Percentiles rank a stretch among this genome's conserved stretches.
Conservation (phyloP, 2,113 vertebrate species). For the Odocoileus hemionus region DNA sequence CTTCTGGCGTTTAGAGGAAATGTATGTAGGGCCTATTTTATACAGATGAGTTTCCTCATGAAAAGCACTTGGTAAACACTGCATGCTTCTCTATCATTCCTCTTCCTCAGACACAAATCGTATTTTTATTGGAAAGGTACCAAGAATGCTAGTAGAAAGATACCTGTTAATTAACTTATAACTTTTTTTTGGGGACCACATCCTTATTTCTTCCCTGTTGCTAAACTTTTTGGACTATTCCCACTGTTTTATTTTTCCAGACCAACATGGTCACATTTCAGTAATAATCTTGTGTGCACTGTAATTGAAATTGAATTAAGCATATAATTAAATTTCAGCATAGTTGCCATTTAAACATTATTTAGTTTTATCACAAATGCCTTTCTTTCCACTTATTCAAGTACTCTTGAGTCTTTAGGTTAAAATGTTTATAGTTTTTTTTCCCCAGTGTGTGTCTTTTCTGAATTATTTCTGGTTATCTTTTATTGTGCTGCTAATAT, state of each 20-base stretch:
- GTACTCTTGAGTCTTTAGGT: constrained; percentile 6
- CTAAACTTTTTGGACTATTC: background rate
- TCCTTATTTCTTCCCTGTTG: background rate
- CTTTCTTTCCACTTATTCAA: constrained; percentile 12
- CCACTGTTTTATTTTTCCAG: background rate
- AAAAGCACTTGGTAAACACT: background rate
- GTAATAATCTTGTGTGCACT: constrained; percentile 22
- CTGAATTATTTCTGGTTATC: constrained; percentile 39
- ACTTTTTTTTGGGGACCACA: background rate
- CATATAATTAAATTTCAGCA: constrained; percentile 56
- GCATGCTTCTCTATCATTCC: background rate
- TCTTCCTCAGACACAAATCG: background rate
- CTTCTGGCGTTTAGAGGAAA: background rate
- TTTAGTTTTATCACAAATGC: constrained; percentile 29
- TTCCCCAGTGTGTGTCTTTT: background rate
- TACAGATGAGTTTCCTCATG: background rate
- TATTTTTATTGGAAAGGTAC: background rate
- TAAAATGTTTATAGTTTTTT: background rate
- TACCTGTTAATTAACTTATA: background rate
- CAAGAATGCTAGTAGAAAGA: background rate
- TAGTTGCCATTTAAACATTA: constrained; percentile 41
- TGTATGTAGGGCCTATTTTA: fast-evolving
- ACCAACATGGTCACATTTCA: background rate
- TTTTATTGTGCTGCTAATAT: constrained; percentile 32
- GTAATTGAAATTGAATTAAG: constrained; percentile 45